phyloP scores from a whole-genome alignment of 2,113 vertebrate genomes.

The Sturnus vulgaris region DNA sequence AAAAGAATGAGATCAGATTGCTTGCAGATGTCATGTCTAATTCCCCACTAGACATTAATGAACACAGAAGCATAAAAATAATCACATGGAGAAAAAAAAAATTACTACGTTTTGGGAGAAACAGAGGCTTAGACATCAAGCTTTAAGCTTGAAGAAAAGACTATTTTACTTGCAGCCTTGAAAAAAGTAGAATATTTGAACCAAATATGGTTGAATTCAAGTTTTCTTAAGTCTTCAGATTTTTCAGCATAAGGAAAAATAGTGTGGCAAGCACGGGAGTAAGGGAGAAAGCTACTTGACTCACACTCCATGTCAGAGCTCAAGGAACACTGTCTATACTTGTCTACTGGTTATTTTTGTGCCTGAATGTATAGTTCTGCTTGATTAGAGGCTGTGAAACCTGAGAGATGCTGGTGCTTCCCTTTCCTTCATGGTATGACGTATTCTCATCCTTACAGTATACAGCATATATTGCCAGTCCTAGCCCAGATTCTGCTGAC shows the following conservation, averaged over 20 bases:
- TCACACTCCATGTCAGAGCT: not conserved
- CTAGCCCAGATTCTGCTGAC: not conserved
- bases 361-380: not conserved
- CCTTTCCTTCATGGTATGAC: rapidly evolving
- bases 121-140: not conserved
- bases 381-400: not conserved
- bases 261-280: rapidly evolving
- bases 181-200: not conserved
- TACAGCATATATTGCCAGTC: not conserved
- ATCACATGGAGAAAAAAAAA: not conserved
- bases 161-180: not conserved
- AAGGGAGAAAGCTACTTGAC: not conserved
- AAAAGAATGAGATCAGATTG: not conserved
- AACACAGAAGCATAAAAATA: not conserved
- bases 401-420: not conserved
- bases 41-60: not conserved
- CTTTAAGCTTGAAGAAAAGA: not conserved
- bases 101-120: not conserved
- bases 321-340: not conserved
- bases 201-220: not conserved
- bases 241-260: not conserved
- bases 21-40: not conserved
- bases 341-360: not conserved
- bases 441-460: not conserved
- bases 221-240: not conserved